These are phyloP conservation scores for Meles meles DNA, from an alignment of 2,113 vertebrate genomes.

Conservation along the genomic window DNA sequence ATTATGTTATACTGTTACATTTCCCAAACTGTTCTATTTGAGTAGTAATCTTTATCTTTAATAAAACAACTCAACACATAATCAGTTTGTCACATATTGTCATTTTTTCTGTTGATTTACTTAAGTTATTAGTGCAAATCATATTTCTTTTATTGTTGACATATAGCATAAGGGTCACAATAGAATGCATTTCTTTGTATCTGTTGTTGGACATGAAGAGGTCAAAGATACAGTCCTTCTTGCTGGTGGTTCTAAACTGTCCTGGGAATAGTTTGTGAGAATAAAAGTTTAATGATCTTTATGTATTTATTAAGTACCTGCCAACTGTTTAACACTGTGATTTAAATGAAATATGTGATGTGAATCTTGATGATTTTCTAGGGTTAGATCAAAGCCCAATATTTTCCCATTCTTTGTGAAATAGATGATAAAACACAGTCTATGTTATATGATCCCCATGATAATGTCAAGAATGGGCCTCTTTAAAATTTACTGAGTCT, in stretches of 20 bases:
- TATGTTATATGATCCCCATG: background rate
- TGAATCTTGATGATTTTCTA: background rate
- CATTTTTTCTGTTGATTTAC: background rate
- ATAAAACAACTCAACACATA: background rate
- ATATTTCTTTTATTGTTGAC: background rate
- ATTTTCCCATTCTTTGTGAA: background rate
- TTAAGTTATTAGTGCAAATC: background rate
- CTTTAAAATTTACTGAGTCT: background rate
- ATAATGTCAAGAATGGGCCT: background rate
- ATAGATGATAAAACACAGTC: background rate
- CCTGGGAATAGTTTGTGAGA: background rate
- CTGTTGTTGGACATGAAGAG: background rate
- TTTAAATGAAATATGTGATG: background rate
- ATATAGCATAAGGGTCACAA: background rate
- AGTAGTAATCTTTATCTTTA: background rate
- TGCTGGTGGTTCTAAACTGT: background rate
- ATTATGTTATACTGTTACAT: background rate
- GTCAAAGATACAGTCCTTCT: background rate
- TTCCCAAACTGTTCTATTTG: background rate
- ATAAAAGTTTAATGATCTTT: background rate
- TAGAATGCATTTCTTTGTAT: background rate
- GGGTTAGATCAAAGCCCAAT: background rate
- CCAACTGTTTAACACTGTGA: background rate
- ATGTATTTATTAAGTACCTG: background rate
- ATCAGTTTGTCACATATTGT: background rate